Conservation (phyloP, 2,888 invertebrate species). For the Aelia acuminata region DNA sequence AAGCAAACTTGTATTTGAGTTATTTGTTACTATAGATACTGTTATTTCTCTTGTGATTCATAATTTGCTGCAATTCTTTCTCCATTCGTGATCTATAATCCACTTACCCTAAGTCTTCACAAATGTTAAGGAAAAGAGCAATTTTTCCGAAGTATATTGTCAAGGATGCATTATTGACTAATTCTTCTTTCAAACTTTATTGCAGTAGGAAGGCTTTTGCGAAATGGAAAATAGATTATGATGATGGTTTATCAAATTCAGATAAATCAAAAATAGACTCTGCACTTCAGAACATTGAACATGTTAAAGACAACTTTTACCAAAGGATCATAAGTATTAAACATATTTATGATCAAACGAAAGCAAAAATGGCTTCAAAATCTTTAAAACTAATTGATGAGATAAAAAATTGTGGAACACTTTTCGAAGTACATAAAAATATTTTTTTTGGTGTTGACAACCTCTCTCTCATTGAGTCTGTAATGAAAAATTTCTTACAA, state of each 20-base stretch:
- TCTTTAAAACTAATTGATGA: neutral
- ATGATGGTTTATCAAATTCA: neutral
- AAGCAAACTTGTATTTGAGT: constrained; percentile 62
- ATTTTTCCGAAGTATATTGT: neutral
- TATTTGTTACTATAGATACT: constrained; percentile 31
- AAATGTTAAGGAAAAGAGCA: constrained; percentile 20
- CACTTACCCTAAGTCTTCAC: neutral
- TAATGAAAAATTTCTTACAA: neutral
- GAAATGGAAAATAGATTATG: neutral
- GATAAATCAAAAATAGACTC: neutral
- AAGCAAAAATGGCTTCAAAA: neutral
- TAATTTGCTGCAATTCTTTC: neutral
- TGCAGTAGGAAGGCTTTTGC: neutral
- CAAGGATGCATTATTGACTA: neutral
- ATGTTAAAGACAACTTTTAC: neutral
- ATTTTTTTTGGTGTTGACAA: neutral
- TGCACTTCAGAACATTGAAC: neutral
- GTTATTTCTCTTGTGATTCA: neutral
- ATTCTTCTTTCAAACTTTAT: constrained; percentile 30
- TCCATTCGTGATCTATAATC: too few species aligned
- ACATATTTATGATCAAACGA: constrained; percentile 2
- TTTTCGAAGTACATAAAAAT: neutral
- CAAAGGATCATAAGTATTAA: neutral
- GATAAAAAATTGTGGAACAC: neutral
- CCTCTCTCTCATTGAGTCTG: neutral